Base-by-base conservation (phyloP, 2,888 invertebrate genomes). In the Oxytorus armatus region DNA sequence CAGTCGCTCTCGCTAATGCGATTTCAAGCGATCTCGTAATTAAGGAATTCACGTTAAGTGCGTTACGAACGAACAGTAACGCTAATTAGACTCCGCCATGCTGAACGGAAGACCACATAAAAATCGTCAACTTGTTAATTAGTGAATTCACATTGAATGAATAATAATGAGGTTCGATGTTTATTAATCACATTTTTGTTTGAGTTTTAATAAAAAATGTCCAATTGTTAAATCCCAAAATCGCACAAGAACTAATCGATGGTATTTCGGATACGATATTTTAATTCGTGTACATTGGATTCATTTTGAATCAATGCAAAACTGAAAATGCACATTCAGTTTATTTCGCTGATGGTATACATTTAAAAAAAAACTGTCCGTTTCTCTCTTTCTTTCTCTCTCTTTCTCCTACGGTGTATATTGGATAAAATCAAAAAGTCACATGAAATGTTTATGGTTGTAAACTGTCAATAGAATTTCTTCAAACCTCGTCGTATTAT, bases 11-110 rank as follows among this genome's bases (percentile, higher is more conserved):
- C 29, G 61, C 68, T 80, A 80, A 80, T 68, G 68, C 47, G 47
- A 55, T 76, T 63, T 49, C 66, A 72, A 57, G 53, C 39, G 39
- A 61, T 25, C 49, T 61, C 59, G 68, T 80, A 76, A 80, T 80
- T 80, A 80, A 80, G 68, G 47, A 55, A 61, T 68, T 68, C 29
- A 49, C 66, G 47, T 63, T 73, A 49, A 53, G 29, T 63, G 63
- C 63, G 53, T 63, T 73, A 53, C 63, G 51, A 51, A 23, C 29
- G 51, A 59, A 47, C 69, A 55, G 53, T 33, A 14, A 1, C n/a
- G 68, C 36, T 59, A 59, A 68, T 68, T 68, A 68, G 7, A 36
- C 29, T 23, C 25, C 25, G 11, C 36, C 5, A 42, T 29, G 39
- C 5, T 5, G 53, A 18, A 42, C 14, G 23, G 1, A 0, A 10